Evolutionary conservation across 2,888 invertebrate species (phyloP).

Genomic region (Cosmorhoe ocellata): DNA sequence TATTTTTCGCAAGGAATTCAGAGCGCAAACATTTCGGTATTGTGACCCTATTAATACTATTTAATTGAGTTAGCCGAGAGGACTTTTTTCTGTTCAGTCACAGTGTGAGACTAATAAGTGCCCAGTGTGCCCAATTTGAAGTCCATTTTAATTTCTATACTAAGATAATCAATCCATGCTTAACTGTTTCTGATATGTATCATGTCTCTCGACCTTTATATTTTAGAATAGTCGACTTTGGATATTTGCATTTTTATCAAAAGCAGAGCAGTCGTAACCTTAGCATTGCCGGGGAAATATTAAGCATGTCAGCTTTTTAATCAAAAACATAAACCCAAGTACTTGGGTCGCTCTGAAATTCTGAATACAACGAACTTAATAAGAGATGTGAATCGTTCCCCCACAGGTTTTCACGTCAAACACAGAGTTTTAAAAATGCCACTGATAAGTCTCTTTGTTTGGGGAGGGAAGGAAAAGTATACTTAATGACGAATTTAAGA

Average conservation of each 20-base stretch:
- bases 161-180: too few species aligned
- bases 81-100: too few species aligned
- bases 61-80: too few species aligned
- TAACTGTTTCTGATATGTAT: too few species aligned
- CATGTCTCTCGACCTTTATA: too few species aligned
- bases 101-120: too few species aligned
- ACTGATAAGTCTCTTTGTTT: slow-evolving; percentile 21
- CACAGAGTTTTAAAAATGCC: slow-evolving; percentile 32
- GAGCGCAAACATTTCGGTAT: too few species aligned
- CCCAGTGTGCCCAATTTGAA: too few species aligned
- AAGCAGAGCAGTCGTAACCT: slow-evolving; percentile 5
- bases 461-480: slow-evolving; percentile 2
- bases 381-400: slow-evolving; percentile 24
- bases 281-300: slow-evolving; percentile 26
- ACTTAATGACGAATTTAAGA: background rate
- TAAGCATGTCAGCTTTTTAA: slow-evolving; percentile 46
- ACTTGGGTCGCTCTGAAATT: slow-evolving; percentile 40
- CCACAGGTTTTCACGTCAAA: slow-evolving; percentile 49
- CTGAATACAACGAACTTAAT: slow-evolving; percentile 41
- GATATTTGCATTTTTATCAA: background rate
- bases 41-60: too few species aligned
- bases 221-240: too few species aligned
- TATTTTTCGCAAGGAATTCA: too few species aligned
- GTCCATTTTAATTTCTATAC: too few species aligned
- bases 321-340: slow-evolving; percentile 44